Evolutionary conservation across 2,888 invertebrate species (phyloP), one percentile per base, ranked within the genome.

Genomic region (Trichopoda pennipes): DNA sequence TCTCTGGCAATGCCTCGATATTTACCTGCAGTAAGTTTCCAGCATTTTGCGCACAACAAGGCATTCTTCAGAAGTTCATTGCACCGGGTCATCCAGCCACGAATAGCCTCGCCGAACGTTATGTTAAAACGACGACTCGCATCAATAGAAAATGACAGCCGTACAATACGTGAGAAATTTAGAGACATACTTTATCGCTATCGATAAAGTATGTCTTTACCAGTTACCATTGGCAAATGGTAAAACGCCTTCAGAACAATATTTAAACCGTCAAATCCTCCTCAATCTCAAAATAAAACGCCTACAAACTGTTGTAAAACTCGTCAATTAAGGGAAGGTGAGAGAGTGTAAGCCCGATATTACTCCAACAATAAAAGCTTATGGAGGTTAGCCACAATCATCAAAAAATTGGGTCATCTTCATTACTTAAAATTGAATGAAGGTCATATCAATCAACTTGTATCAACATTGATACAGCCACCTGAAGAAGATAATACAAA

Each of bases 91-190:
- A 38, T 38, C 38, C 38, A 8, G 38, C 38, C 10, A 42, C 23
- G 10, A 80, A 81, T 49, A 74, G 80, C 1, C 14, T 84, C 28
- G 84, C 76, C 16, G 76, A 84, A 76, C 69, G 78, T 17, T 73
- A 80, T 64, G 73, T 81, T 9, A 79, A 82, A 80, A 80, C 81
- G n/a, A 3, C 28, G n/a, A 16, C n/a, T n/a, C n/a, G n/a, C n/a
- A n/a, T n/a, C n/a, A n/a, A n/a, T n/a, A n/a, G n/a, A n/a, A n/a
- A n/a, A n/a, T n/a, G n/a, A n/a, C n/a, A n/a, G n/a, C n/a, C n/a
- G n/a, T n/a, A 6, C 55, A 8, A 7, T 55, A 3, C 28, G 8
- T n/a, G 12, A 35, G 2, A 10, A 56, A 17, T 17, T 35, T 10
- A n/a, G 17, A 4, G 35, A 35, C 1, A 56, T 17, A 6, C 3